These are phyloP conservation scores for Chlamydotis undulata DNA, from an alignment of 2,113 vertebrate species.

Conservation along the genomic window DNA sequence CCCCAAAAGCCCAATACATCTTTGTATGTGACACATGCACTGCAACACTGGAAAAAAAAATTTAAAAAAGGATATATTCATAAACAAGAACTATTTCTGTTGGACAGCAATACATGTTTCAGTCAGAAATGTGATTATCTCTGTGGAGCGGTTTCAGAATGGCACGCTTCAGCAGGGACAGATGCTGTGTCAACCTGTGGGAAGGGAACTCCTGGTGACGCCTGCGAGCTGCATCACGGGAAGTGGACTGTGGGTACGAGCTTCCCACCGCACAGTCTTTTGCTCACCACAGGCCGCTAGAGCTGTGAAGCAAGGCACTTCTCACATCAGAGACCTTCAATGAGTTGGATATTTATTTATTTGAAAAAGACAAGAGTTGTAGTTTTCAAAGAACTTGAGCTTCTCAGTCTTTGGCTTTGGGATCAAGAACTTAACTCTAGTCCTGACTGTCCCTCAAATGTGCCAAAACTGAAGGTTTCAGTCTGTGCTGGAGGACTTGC, in stretches of 20 bases:
- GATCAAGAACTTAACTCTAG: not conserved
- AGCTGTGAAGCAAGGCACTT: not conserved
- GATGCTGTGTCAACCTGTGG: rapidly evolving
- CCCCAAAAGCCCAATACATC: not conserved
- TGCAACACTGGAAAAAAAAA: not conserved
- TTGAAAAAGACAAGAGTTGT: not conserved
- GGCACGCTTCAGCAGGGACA: rapidly evolving
- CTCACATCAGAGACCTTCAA: not conserved
- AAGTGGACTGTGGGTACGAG: not conserved
- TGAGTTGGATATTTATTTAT: not conserved
- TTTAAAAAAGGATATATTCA: not conserved
- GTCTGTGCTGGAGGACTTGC: not conserved
- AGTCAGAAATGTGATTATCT: not conserved
- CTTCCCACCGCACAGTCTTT: not conserved
- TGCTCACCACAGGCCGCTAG: not conserved
- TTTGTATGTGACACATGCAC: not conserved
- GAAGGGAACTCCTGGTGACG: not conserved
- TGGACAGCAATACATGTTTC: not conserved
- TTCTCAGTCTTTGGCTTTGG: not conserved
- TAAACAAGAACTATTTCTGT: not conserved
- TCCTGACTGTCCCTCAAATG: not conserved
- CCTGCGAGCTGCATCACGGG: not conserved
- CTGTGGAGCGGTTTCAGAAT: rapidly evolving
- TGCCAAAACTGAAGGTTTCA: not conserved
- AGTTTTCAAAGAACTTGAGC: not conserved